Percentiles rank a stretch among this genome's conserved stretches.
These are phyloP conservation scores for Morone saxatilis DNA, from an alignment of 2,113 vertebrate species.

Conservation along the genomic window DNA sequence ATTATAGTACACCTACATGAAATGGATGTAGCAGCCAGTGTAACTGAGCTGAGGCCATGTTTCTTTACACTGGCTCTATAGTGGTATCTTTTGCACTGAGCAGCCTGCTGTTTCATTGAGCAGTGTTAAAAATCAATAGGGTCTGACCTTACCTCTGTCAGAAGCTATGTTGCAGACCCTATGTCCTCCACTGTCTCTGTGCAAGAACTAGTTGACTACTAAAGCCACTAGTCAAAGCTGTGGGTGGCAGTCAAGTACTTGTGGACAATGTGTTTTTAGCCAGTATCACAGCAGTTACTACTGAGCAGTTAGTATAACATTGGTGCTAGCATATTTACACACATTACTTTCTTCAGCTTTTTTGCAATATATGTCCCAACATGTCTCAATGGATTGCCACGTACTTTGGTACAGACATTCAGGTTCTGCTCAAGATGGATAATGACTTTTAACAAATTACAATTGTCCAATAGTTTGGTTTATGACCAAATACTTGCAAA, in stretches of 20 bases:
- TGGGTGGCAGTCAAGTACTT: conserved; percentile 13
- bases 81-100: conserved; percentile 59
- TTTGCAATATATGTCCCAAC: background rate
- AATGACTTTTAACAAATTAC: background rate
- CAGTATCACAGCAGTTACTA: background rate
- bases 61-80: conserved; percentile 58
- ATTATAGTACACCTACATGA: conserved; percentile 69
- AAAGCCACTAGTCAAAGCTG: conserved; percentile 36
- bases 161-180: conserved; percentile 73
- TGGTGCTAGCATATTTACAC: background rate
- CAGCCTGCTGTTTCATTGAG: conserved; percentile 67
- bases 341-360: background rate
- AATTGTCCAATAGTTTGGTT: background rate
- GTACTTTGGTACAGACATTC: background rate
- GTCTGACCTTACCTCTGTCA: conserved; percentile 80
- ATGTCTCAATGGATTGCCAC: too few relatives aligned
- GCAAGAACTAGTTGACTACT: conserved; percentile 41
- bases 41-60: conserved; percentile 60
- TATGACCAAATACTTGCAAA: background rate
- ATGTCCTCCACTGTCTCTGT: conserved; percentile 47
- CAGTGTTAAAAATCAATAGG: conserved; percentile 81
- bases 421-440: background rate
- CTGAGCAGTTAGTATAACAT: conserved; percentile 5
- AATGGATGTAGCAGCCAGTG: conserved; percentile 63
- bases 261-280: conserved; percentile 3